These are phyloP conservation scores for Cryptus armator DNA, from an alignment of 2,888 invertebrate species.

Conservation along the genomic window DNA sequence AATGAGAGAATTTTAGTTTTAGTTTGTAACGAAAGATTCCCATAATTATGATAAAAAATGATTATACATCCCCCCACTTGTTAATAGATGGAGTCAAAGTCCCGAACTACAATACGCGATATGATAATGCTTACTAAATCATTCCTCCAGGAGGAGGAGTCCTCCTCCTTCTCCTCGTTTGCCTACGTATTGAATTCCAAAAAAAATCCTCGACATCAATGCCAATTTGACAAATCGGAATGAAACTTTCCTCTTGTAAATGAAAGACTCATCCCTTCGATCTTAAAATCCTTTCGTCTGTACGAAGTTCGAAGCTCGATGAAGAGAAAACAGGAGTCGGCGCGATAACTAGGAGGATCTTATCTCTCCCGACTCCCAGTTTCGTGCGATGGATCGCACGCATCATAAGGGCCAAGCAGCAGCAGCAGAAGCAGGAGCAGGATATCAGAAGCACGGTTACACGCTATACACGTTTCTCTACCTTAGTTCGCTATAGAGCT, in stretches of 20 bases:
- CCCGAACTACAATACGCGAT: no score
- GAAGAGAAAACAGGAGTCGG: conserved; percentile 78
- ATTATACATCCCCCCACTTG: no score
- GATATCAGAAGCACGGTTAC: not conserved
- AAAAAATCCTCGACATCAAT: no score
- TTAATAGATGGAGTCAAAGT: no score
- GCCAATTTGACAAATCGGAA: no score
- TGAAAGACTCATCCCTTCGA: not conserved
- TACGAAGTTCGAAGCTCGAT: conserved; percentile 66
- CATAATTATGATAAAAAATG: no score
- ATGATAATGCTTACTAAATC: no score
- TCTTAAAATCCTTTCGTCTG: not conserved
- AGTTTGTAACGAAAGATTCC: no score
- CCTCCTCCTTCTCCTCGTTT: no score
- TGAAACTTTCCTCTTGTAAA: not conserved
- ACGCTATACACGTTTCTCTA: conserved; percentile 20
- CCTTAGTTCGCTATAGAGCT: conserved; percentile 69
- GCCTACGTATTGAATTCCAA: no score
- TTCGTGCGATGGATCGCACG: conserved; percentile 72
- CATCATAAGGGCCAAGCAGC: conserved; percentile 16
- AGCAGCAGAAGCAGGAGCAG: conserved; percentile 33
- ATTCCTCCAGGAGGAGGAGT: no score
- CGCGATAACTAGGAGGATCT: conserved; percentile 84
- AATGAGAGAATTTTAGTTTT: no score
- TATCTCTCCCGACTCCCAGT: conserved; percentile 83